A percentile compares a stretch with the other conserved stretches of the same genome.
Conservation (phyloP, 2,888 invertebrate species). For the Tipula unca region DNA sequence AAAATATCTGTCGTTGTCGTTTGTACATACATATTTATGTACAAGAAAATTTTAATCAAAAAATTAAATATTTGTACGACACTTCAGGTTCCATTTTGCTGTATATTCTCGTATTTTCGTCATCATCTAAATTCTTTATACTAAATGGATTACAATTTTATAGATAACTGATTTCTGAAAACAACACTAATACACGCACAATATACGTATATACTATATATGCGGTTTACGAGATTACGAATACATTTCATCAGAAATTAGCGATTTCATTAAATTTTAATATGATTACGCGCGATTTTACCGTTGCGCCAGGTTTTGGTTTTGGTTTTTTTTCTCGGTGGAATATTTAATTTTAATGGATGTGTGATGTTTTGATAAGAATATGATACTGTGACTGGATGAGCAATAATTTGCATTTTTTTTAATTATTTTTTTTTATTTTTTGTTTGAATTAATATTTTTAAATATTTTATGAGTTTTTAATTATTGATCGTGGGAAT, state of each 20-base stretch:
- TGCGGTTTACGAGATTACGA: not conserved
- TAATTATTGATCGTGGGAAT: not conserved
- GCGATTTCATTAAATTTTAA: not conserved
- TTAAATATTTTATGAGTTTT: not conserved
- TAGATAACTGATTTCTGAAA: not conserved
- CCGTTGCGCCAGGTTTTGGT: not conserved
- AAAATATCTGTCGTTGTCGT: not conserved
- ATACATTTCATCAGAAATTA: not conserved
- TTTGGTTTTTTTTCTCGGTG: not conserved
- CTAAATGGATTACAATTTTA: constrained; percentile 2
- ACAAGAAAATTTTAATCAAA: not conserved
- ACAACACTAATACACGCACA: not conserved
- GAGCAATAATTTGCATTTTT: not conserved
- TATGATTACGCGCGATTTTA: not conserved
- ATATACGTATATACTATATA: too few species aligned
- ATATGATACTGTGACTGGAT: not conserved
- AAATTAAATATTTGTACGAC: constrained; percentile 14
- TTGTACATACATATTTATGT: not conserved
- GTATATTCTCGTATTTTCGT: not conserved
- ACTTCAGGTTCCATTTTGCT: not conserved
- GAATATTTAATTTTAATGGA: not conserved
- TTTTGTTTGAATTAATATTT: not conserved
- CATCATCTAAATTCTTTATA: not conserved
- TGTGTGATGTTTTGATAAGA: not conserved
- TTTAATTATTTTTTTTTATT: not conserved